Evolutionary conservation across 23 tunicate species (phyloP).

Genomic region (Styela clava): DNA sequence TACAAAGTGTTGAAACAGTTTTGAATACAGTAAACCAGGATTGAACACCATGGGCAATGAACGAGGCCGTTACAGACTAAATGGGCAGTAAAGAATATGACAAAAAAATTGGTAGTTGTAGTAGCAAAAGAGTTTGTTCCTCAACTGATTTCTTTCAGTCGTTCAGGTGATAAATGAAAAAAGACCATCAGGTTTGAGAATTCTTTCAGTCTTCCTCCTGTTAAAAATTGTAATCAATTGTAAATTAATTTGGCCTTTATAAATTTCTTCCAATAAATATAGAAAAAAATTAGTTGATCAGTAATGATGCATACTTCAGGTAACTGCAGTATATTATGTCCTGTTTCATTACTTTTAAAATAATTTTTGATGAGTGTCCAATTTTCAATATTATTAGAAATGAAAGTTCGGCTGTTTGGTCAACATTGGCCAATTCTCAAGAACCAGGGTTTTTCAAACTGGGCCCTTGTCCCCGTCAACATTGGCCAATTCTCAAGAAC

Average conservation of each 20-base stretch:
- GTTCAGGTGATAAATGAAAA: not conserved
- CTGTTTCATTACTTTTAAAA: too few relatives aligned
- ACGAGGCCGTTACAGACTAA: not conserved
- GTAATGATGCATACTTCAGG: too few relatives aligned
- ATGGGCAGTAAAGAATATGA: not conserved
- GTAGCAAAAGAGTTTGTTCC: constrained; percentile 1
- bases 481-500: too few relatives aligned
- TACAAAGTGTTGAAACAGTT: not conserved
- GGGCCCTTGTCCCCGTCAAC: too few relatives aligned
- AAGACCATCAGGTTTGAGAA: not conserved
- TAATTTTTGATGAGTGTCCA: too few relatives aligned
- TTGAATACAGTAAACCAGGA: not conserved
- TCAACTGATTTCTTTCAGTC: not conserved
- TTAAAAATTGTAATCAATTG: not conserved
- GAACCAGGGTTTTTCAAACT: too few relatives aligned
- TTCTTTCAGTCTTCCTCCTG: constrained; percentile 19
- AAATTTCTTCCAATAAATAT: not conserved
- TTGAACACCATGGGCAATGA: not conserved
- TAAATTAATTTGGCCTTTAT: not conserved
- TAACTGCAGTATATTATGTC: too few relatives aligned
- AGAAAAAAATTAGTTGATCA: too few relatives aligned
- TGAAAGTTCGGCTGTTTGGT: too few relatives aligned
- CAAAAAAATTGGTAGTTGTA: not conserved
- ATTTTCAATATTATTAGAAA: too few relatives aligned
- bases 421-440: too few relatives aligned